Conservation (phyloP, 2,797 vertebrate genomes). For the Micrastur ruficollis region DNA sequence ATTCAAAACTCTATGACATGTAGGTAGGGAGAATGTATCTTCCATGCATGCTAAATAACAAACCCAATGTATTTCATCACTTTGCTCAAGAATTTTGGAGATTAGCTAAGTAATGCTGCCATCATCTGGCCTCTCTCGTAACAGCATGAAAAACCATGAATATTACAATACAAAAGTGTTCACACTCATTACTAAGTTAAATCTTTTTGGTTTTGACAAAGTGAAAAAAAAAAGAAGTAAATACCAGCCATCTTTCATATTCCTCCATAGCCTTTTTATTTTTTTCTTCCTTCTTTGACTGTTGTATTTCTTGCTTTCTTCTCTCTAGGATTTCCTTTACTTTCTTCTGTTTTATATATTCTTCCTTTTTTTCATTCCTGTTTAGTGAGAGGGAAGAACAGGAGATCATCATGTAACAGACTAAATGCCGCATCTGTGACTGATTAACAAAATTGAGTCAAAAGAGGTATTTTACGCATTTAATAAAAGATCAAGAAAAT, state of each 20-base stretch:
- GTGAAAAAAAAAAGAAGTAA: not conserved
- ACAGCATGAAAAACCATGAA: fast-evolving
- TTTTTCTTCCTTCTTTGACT: constrained; percentile 82
- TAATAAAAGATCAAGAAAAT: not conserved
- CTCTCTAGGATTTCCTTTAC: constrained; percentile 72
- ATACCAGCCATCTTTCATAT: constrained; percentile 92
- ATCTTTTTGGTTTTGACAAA: not conserved
- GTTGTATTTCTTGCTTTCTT: constrained; percentile 78
- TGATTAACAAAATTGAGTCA: not conserved
- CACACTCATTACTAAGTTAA: not conserved
- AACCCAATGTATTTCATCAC: fast-evolving
- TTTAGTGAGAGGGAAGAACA: not conserved
- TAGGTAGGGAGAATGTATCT: not conserved
- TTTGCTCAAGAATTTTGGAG: not conserved
- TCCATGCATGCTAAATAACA: not conserved
- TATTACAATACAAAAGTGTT: not conserved
- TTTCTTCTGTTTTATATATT: constrained; percentile 78
- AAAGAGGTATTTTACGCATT: not conserved
- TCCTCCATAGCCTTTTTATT: constrained; percentile 84
- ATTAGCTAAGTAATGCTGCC: not conserved
- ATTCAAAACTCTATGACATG: not conserved
- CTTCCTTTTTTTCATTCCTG: constrained; percentile 87
- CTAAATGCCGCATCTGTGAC: not conserved
- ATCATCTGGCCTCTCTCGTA: not conserved
- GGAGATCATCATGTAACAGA: not conserved